Evolutionary conservation across 2,797 vertebrate genomes (phyloP), one percentile per base, ranked within the genome.

Genomic region (Gephyroberyx darwinii): DNA sequence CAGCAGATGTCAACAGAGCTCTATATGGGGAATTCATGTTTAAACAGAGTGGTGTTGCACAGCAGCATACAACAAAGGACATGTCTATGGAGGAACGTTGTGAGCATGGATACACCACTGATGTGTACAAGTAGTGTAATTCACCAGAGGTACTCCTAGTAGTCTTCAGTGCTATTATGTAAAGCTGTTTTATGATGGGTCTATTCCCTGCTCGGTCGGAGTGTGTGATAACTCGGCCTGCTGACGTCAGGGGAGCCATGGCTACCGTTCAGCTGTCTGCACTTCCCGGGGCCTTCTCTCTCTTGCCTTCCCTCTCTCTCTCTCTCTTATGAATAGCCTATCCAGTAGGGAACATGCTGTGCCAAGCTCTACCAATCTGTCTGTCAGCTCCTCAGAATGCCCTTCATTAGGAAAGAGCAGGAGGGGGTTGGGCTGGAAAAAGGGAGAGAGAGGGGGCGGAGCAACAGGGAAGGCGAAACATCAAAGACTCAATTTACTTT

Each of bases 231-330:
- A 68, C 31, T 65, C 33, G 74, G 57, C 57, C 58, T 66, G 56
- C 65, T 87, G 87, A 90, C 26, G 79, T 90, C 81, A 83, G 64
- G 10, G 74, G 59, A 80, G 67, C 71, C 83, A 84, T 88, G 75
- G 74, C 75, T 70, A 79, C 84, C 61, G 45, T 74, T 85, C 89
- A 89, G 88, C 87, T 92, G 89, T 85, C 84, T 69, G 69, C 22
- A 50, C 12, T 19, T 16, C 33, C 39, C 41, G 17, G 45, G 39
- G 20, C 20, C 45, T 47, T 33, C 22, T 5, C 58, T 83, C 80
- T 65, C 76, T 64, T 88, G 77, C 69, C 66, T 63, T 65, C 65
- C 78, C 35, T 20, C 16, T 55, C 22, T 55, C 52, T 45, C 22
- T 66, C 22, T 63, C 78, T 69, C 77, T 83, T 75, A 83, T 84